phyloP scores from a whole-genome alignment of 37 sponge, comb jelly and placozoan genomes.

The Halichondria panicea region DNA sequence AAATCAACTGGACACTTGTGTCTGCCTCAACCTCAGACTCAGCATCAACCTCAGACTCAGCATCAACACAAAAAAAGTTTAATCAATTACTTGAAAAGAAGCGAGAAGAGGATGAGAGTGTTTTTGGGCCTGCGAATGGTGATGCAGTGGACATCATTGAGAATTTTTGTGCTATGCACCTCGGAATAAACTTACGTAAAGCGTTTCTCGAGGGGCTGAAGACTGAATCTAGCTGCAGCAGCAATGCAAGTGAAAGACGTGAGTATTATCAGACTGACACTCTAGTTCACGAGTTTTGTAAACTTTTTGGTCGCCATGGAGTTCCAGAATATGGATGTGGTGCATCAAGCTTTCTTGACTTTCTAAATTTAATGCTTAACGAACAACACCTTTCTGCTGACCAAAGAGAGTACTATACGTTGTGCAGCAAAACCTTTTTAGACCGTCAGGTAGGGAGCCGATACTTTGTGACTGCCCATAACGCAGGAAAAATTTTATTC shows the following conservation, averaged over 20 bases:
- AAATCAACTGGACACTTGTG: constrained; percentile 13
- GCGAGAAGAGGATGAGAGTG: constrained; percentile 31
- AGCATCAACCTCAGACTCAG: constrained; percentile 30
- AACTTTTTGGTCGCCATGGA: constrained; percentile 38
- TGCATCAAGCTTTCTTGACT: constrained; percentile 14
- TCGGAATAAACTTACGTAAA: constrained; percentile 22
- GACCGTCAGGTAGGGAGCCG: constrained; percentile 47
- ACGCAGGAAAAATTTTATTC: constrained; percentile 40
- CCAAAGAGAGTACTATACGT: constrained; percentile 1
- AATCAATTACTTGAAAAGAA: constrained; percentile 4
- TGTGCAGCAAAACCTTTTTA: constrained; percentile 1
- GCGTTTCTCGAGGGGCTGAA: constrained; percentile 3
- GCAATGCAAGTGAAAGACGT: neutral
- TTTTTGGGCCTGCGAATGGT: constrained; percentile 23
- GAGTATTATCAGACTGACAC: constrained; percentile 2
- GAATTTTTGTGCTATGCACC: constrained; percentile 34
- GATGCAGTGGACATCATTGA: constrained; percentile 11
- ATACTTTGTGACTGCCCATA: constrained; percentile 40
- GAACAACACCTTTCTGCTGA: neutral
- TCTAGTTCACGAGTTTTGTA: constrained; percentile 49
- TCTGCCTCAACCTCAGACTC: constrained; percentile 14
- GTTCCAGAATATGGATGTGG: constrained; percentile 59
- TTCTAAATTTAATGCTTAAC: constrained; percentile 3
- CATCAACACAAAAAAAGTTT: constrained; percentile 17
- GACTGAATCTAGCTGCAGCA: neutral